Evolutionary conservation across 2,113 vertebrate species (phyloP).

Genomic region (Rhinoderma darwinii): DNA sequence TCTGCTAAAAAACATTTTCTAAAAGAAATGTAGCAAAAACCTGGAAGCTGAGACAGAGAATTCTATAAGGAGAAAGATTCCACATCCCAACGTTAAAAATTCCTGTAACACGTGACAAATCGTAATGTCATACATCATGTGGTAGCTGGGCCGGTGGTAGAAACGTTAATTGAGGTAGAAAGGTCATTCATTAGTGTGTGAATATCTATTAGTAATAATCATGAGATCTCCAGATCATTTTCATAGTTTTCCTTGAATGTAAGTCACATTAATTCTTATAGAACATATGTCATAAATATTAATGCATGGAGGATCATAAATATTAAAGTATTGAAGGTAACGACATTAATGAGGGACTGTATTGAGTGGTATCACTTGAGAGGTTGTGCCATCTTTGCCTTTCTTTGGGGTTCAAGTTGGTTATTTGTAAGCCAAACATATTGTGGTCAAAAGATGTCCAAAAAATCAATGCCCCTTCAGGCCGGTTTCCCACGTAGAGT

Average conservation of each 20-base stretch:
- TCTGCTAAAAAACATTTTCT: constrained; percentile 34
- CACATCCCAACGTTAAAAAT: neutral
- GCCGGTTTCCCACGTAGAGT: too few species aligned
- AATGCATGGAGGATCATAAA: too few species aligned
- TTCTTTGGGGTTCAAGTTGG: too few species aligned
- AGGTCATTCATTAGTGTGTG: neutral
- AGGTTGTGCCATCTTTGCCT: too few species aligned
- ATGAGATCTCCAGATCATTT: neutral
- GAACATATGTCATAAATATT: too few species aligned
- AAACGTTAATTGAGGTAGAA: neutral
- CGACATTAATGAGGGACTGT: too few species aligned
- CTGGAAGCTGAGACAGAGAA: neutral
- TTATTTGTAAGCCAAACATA: too few species aligned
- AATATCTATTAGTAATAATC: neutral
- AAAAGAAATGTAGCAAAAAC: constrained; percentile 25
- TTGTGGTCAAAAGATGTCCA: too few species aligned
- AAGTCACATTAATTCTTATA: too few species aligned
- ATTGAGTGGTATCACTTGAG: too few species aligned
- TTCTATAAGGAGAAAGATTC: neutral
- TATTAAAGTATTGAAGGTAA: too few species aligned
- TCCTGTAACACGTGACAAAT: neutral
- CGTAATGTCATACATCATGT: neutral
- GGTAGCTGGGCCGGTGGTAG: neutral
- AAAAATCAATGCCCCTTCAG: too few species aligned
- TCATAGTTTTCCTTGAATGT: neutral